phyloP scores from a whole-genome alignment of 1,140 invertebrate genomes.

The Pachypsylla venusta region DNA sequence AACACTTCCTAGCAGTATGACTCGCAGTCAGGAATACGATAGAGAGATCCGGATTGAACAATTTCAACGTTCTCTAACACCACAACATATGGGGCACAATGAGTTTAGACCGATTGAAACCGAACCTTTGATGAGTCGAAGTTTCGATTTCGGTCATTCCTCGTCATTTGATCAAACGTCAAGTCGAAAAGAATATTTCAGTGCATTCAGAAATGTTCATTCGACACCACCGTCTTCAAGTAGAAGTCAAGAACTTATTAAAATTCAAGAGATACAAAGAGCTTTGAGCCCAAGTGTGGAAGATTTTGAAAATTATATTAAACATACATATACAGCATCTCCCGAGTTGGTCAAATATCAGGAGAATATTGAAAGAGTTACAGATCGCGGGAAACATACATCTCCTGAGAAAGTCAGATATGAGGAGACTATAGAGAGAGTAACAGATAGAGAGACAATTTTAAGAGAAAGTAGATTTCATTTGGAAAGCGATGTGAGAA shows the following conservation, averaged over 20 bases:
- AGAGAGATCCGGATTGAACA: not conserved
- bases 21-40: not conserved
- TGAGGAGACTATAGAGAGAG: no score
- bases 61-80: not conserved
- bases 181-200: no score
- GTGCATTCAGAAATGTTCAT: no score
- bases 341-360: no score
- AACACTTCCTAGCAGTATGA: slow-evolving; percentile 1
- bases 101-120: not conserved
- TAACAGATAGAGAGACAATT: no score
- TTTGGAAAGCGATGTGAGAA: no score
- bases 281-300: not conserved
- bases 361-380: no score
- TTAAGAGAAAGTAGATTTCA: no score
- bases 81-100: not conserved
- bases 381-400: no score
- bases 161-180: no score
- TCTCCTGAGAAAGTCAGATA: no score
- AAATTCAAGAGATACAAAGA: not conserved
- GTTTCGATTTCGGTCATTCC: slow-evolving; percentile 4
- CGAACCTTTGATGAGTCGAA: not conserved
- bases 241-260: not conserved
- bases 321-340: not conserved
- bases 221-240: no score
- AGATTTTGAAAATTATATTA: not conserved